Conservation (phyloP, 2,888 invertebrate genomes). For the Danaus chrysippus region DNA sequence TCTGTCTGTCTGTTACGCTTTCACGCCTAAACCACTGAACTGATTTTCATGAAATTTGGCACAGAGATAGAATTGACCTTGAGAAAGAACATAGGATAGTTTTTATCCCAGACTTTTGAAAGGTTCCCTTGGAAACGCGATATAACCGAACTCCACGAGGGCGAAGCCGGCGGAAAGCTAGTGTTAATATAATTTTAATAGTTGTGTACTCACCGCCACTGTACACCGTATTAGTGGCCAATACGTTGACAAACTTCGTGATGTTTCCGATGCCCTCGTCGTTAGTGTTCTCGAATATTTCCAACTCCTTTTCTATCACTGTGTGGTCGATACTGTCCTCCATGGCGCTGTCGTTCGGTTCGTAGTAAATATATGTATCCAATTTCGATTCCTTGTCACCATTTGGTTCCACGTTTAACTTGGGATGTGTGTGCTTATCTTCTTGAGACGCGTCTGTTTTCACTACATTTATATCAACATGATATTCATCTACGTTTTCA, state of each 20-base stretch:
- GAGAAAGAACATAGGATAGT: too few species aligned
- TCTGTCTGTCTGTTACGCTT: too few species aligned
- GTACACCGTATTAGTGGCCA: conserved; percentile 39
- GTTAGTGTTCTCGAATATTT: conserved; percentile 34
- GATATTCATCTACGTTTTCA: conserved; percentile 12
- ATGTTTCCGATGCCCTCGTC: conserved; percentile 26
- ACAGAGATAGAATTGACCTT: too few species aligned
- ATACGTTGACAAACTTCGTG: conserved; percentile 37
- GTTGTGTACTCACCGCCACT: conserved; percentile 46
- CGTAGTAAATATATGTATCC: conserved; percentile 11
- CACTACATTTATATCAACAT: conserved; percentile 5
- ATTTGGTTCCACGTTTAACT: conserved; percentile 13
- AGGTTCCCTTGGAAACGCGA: too few species aligned
- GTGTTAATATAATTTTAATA: neutral
- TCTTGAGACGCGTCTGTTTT: neutral
- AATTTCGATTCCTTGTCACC: neutral
- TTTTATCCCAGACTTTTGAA: too few species aligned
- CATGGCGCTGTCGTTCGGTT: conserved; percentile 41
- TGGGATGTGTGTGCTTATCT: conserved; percentile 8
- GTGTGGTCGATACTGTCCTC: conserved; percentile 43
- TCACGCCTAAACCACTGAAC: too few species aligned
- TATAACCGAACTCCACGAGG: too few species aligned
- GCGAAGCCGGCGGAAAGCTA: too few species aligned
- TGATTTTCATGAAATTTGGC: too few species aligned
- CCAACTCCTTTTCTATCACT: conserved; percentile 43